phyloP scores from a whole-genome alignment of 2,888 invertebrate genomes.

The Melanostoma scalare region DNA sequence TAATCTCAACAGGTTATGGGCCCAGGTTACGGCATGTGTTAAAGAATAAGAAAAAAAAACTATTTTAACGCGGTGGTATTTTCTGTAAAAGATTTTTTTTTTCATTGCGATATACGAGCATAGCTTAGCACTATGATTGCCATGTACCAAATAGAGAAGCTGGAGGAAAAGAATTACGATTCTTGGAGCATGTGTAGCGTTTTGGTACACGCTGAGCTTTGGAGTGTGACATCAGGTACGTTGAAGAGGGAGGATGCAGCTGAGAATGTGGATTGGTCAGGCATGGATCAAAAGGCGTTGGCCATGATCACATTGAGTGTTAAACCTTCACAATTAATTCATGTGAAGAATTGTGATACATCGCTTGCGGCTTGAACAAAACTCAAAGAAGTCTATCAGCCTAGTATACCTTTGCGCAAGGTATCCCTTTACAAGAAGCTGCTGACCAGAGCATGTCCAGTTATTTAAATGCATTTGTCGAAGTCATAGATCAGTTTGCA shows the following conservation, averaged over 20 bases:
- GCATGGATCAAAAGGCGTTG: constrained; percentile 52
- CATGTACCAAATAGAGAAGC: constrained; percentile 52
- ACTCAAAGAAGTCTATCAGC: constrained; percentile 20
- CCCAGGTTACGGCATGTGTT: too few species aligned
- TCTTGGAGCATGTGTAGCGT: constrained; percentile 54
- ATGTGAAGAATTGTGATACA: constrained; percentile 49
- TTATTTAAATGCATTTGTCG: constrained; percentile 31
- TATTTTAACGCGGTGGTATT: too few species aligned
- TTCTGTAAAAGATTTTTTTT: too few species aligned
- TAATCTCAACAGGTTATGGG: too few species aligned
- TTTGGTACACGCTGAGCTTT: constrained; percentile 47
- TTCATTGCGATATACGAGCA: too few species aligned
- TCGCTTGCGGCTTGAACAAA: constrained; percentile 45
- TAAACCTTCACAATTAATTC: constrained; percentile 40
- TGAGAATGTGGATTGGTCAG: constrained; percentile 18
- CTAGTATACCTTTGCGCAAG: constrained; percentile 49
- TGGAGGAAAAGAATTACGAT: constrained; percentile 59
- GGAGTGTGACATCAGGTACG: constrained; percentile 33
- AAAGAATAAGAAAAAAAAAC: too few species aligned
- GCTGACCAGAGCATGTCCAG: constrained; percentile 43
- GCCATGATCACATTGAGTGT: constrained; percentile 53
- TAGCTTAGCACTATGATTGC: too few species aligned
- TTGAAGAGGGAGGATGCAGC: constrained; percentile 29
- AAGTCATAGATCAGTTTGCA: too few species aligned
- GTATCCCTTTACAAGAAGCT: constrained; percentile 43